These are phyloP conservation scores for Sceloporus tristichus DNA, from an alignment of 2,113 vertebrate genomes.

Conservation along the genomic window DNA sequence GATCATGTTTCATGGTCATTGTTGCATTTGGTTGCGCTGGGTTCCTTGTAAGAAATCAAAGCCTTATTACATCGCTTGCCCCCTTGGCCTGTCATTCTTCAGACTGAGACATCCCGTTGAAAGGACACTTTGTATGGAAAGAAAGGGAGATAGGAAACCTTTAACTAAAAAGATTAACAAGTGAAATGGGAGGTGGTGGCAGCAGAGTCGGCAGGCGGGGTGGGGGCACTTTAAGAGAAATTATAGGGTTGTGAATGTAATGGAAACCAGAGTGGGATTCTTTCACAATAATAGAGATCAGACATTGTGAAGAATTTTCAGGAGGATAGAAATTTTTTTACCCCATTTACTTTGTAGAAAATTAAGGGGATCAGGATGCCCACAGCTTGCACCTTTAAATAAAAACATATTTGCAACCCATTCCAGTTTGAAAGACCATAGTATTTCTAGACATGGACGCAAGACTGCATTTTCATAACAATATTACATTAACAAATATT, in stretches of 20 bases:
- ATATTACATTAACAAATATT: neutral
- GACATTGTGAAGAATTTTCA: slow-evolving; percentile 18
- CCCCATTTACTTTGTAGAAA: fast-evolving
- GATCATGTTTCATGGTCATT: slow-evolving; percentile 34
- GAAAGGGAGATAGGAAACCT: slow-evolving; percentile 48
- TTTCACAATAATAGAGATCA: slow-evolving; percentile 40
- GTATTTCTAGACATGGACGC: neutral
- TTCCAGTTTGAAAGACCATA: neutral
- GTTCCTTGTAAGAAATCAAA: slow-evolving; percentile 59
- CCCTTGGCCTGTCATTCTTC: slow-evolving; percentile 24
- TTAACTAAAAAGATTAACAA: slow-evolving; percentile 30
- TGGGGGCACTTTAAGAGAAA: slow-evolving; percentile 44
- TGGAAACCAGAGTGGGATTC: slow-evolving; percentile 59
- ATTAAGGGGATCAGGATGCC: neutral
- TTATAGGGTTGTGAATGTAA: slow-evolving; percentile 52
- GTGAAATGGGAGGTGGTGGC: slow-evolving; percentile 6
- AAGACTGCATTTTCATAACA: neutral
- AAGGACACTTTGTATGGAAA: neutral
- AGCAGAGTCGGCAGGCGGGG: neutral
- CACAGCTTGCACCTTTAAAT: neutral
- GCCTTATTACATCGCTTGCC: neutral
- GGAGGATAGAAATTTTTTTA: neutral
- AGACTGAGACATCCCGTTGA: slow-evolving; percentile 41
- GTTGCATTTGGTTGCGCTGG: neutral
- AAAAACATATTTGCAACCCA: neutral